Percentiles rank a stretch among this genome's conserved stretches.
Evolutionary conservation across 2,797 vertebrate genomes (phyloP).

Genomic region (Argyrosomus regius): DNA sequence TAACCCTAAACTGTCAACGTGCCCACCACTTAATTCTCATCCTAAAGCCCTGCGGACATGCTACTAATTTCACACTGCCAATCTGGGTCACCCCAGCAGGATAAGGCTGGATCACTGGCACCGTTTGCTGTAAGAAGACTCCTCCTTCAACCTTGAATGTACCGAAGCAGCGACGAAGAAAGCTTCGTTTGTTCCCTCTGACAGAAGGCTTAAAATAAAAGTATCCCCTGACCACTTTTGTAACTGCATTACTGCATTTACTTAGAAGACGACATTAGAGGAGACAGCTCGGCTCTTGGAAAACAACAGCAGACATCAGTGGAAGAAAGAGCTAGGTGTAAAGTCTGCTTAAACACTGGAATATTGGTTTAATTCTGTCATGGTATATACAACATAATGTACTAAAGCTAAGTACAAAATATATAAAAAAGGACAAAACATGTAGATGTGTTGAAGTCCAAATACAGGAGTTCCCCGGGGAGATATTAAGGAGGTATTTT

Average conservation of each 20-base stretch:
- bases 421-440: too few relatives aligned
- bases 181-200: slow-evolving; percentile 48
- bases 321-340: not conserved
- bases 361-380: slow-evolving; percentile 6
- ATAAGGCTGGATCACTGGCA: slow-evolving; percentile 64
- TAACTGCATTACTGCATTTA: slow-evolving; percentile 42
- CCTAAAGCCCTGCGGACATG: slow-evolving; percentile 61
- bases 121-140: slow-evolving; percentile 66
- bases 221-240: slow-evolving; percentile 18
- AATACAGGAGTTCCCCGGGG: not conserved
- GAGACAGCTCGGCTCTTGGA: slow-evolving; percentile 25
- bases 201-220: slow-evolving; percentile 66
- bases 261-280: slow-evolving; percentile 23
- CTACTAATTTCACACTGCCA: slow-evolving; percentile 68
- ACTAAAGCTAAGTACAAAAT: not conserved
- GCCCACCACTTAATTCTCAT: slow-evolving; percentile 44
- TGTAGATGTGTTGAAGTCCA: not conserved
- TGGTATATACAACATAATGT: not conserved
- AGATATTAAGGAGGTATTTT: not conserved
- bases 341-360: slow-evolving; percentile 3
- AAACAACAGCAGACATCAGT: slow-evolving; percentile 9
- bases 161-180: slow-evolving; percentile 38
- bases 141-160: slow-evolving; percentile 62
- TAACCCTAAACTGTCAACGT: slow-evolving; percentile 48
- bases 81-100: slow-evolving; percentile 73